Conservation (phyloP, 2,797 vertebrate species). For the Tauraco hartlaubi region DNA sequence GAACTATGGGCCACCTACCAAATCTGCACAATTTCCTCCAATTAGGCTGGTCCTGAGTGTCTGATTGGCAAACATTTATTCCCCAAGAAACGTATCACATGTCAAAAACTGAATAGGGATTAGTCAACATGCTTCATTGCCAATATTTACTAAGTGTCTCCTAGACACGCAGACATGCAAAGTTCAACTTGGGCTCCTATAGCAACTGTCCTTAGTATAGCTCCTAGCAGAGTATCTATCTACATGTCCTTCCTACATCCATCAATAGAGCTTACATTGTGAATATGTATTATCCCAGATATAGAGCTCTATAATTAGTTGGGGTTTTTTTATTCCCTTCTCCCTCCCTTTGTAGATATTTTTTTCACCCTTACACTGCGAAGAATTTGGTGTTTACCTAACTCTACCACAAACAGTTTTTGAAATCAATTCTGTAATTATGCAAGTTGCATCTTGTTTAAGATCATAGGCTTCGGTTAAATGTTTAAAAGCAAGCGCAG, state of each 20-base stretch:
- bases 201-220: not conserved
- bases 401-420: not conserved
- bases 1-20: not conserved
- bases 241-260: not conserved
- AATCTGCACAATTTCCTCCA: not conserved
- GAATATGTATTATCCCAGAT: not conserved
- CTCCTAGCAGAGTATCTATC: not conserved
- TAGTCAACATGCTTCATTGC: not conserved
- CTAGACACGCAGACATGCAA: rapidly evolving
- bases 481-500: conserved; percentile 1
- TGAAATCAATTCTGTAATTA: conserved; percentile 19
- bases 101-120: not conserved
- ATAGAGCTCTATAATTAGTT: not conserved
- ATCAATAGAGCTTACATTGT: not conserved
- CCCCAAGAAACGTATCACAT: not conserved
- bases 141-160: not conserved
- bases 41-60: not conserved
- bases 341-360: not conserved
- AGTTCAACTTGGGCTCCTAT: not conserved
- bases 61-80: not conserved
- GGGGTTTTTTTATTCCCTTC: not conserved
- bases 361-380: not conserved
- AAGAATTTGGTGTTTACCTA: not conserved
- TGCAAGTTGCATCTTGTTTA: not conserved
- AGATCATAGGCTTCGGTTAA: not conserved